Evolutionary conservation across 2,888 invertebrate species (phyloP).

Genomic region (Pherbina coryleti): DNA sequence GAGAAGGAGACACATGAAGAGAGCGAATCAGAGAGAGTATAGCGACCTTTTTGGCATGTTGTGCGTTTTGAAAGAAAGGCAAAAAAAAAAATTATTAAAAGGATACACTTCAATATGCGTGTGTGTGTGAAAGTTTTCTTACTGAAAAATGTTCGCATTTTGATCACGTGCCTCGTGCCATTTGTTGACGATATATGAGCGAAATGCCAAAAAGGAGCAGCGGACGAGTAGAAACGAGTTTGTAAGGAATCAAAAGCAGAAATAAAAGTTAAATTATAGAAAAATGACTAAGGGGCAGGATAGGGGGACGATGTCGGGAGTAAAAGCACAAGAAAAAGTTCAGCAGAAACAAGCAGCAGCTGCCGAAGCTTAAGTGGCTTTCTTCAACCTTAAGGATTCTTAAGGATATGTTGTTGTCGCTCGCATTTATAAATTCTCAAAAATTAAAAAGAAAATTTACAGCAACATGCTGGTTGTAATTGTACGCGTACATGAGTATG

Average conservation of each 20-base stretch:
- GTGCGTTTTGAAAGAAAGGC: neutral
- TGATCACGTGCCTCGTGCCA: slow-evolving; percentile 62
- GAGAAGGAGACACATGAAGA: neutral
- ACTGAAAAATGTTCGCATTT: slow-evolving; percentile 44
- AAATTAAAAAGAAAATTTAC: slow-evolving; percentile 26
- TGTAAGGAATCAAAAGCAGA: neutral
- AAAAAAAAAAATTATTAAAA: neutral
- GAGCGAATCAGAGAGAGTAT: neutral
- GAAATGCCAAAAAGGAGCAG: slow-evolving; percentile 37
- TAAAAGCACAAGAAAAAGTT: neutral
- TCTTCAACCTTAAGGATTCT: neutral
- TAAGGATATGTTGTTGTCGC: neutral
- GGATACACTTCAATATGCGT: slow-evolving; percentile 22
- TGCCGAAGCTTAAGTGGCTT: slow-evolving; percentile 7
- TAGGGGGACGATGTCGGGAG: neutral
- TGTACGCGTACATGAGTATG: neutral
- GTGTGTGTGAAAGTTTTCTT: slow-evolving; percentile 3
- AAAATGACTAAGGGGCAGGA: neutral
- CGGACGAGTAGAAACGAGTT: neutral
- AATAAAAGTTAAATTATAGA: slow-evolving; percentile 25
- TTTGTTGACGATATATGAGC: slow-evolving; percentile 54
- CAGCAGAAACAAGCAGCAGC: neutral
- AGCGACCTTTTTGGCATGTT: neutral
- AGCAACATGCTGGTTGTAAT: neutral
- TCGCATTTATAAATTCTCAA: slow-evolving; percentile 13